A percentile compares a stretch with the other conserved stretches of the same genome.
Conservation (phyloP, 53 echinoderm and acorn worm genomes). For the Apostichopus leukothele region DNA sequence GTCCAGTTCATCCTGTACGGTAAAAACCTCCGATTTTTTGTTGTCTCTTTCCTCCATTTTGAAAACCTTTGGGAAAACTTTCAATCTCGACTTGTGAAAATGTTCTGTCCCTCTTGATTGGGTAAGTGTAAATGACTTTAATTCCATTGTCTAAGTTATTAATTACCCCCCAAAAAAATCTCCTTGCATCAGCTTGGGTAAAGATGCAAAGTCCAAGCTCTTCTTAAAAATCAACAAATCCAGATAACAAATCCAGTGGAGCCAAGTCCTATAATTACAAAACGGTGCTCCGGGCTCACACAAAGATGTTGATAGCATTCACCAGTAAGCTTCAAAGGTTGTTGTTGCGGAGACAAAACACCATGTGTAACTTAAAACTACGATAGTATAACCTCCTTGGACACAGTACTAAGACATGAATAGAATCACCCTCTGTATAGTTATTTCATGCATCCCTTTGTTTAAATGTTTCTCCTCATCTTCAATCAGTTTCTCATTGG, state of each 20-base stretch:
- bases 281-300: too few species aligned
- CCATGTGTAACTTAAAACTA: too few species aligned
- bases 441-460: constrained; percentile 36
- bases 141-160: constrained; percentile 32
- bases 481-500: not conserved
- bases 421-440: not conserved
- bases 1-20: not conserved
- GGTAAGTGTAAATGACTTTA: constrained; percentile 32
- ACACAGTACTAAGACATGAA: too few species aligned
- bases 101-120: not conserved
- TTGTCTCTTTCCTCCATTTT: constrained; percentile 29
- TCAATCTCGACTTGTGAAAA: constrained; percentile 5
- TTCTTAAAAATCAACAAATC: too few species aligned
- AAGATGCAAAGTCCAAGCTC: constrained; percentile 29
- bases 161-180: not conserved
- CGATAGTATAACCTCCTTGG: too few species aligned
- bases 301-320: too few species aligned
- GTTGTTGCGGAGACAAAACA: too few species aligned
- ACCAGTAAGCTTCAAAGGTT: too few species aligned
- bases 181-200: not conserved
- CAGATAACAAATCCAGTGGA: too few species aligned
- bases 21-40: not conserved
- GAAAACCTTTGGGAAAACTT: constrained; percentile 1
- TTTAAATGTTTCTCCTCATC: not conserved
- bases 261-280: too few species aligned